These are phyloP conservation scores for Neelides folsomi DNA, from an alignment of 2,888 invertebrate species.

Conservation along the genomic window DNA sequence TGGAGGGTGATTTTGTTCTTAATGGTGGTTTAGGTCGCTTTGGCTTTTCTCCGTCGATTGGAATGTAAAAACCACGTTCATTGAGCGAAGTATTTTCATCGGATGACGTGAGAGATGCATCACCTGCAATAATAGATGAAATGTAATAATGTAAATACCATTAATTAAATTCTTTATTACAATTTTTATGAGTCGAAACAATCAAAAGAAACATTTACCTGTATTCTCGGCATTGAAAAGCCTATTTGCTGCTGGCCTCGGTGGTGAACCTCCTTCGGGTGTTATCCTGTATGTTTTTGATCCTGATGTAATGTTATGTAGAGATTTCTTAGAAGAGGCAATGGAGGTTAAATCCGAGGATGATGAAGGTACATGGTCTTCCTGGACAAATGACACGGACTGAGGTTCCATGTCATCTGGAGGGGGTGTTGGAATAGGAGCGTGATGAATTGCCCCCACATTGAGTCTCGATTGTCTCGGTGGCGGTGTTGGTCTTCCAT, in stretches of 20 bases:
- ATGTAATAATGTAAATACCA: too few relatives aligned
- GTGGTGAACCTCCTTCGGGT: conserved; percentile 33
- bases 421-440: conserved; percentile 52
- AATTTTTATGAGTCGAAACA: neutral
- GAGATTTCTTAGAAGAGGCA: conserved; percentile 24
- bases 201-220: conserved; percentile 5
- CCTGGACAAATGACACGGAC: conserved; percentile 60
- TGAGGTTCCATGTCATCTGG: conserved; percentile 85
- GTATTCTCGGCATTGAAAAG: conserved; percentile 22
- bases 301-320: conserved; percentile 64
- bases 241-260: conserved; percentile 52
- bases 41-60: conserved; percentile 77
- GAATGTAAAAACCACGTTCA: conserved; percentile 62
- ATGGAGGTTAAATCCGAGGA: conserved; percentile 26
- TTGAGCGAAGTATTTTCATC: conserved; percentile 24
- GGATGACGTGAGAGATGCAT: conserved; percentile 22
- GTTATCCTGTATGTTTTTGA: conserved; percentile 69
- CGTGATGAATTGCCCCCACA: conserved; percentile 42
- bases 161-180: too few relatives aligned
- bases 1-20: conserved; percentile 38
- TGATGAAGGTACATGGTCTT: conserved; percentile 25
- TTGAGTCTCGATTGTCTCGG: conserved; percentile 23
- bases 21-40: conserved; percentile 79
- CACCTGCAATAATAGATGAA: conserved; percentile 6
- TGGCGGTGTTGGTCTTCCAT: conserved; percentile 27